Conservation (phyloP, 2,797 vertebrate species). For the Cossypha heuglini region DNA sequence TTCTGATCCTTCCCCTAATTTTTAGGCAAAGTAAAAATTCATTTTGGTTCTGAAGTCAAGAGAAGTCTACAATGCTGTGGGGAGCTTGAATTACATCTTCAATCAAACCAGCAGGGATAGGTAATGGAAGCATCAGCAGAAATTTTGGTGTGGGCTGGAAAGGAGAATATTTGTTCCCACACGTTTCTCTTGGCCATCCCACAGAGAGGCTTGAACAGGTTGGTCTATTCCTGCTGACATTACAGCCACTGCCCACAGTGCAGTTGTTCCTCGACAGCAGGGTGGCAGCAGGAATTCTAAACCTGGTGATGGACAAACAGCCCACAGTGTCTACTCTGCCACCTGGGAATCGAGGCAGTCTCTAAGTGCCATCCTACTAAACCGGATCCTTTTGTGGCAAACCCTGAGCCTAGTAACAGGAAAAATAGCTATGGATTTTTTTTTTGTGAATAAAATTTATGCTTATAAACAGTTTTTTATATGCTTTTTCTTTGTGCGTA, state of each 20-base stretch:
- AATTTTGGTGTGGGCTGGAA: not conserved
- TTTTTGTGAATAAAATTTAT: not conserved
- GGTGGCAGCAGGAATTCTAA: not conserved
- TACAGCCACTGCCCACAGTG: rapidly evolving
- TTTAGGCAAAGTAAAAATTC: not conserved
- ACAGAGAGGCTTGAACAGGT: rapidly evolving
- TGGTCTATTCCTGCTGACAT: rapidly evolving
- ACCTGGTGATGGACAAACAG: not conserved
- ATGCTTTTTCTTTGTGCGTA: not conserved
- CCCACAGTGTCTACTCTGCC: not conserved
- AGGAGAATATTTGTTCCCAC: not conserved
- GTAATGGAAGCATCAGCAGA: not conserved
- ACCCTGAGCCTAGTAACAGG: not conserved
- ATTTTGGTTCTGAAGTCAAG: not conserved
- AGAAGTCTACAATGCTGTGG: not conserved
- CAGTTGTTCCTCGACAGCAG: rapidly evolving
- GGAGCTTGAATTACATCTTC: not conserved
- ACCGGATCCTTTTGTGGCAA: rapidly evolving
- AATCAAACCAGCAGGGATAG: not conserved
- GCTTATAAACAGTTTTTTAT: not conserved
- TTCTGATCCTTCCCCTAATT: not conserved
- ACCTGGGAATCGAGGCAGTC: rapidly evolving
- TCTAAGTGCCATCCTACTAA: not conserved
- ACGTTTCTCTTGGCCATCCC: rapidly evolving
- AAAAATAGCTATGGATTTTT: not conserved